Conservation (phyloP, 2,113 vertebrate species). For the Heterocephalus glaber region DNA sequence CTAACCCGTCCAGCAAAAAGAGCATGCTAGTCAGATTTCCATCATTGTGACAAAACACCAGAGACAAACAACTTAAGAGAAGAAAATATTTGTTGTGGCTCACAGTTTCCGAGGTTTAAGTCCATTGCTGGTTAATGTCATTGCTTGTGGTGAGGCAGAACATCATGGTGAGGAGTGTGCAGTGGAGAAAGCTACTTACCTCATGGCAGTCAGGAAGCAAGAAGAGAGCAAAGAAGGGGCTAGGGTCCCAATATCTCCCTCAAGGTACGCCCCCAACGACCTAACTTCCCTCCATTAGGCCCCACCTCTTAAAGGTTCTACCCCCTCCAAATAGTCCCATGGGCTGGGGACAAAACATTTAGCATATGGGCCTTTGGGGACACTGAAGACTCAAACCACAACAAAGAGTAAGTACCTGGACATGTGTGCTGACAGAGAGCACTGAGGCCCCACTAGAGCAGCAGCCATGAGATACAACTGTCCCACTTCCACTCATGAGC, state of each 20-base stretch:
- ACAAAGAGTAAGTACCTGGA: background rate
- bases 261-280: too few species aligned
- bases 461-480: background rate
- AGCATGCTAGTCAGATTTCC: background rate
- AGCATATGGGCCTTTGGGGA: background rate
- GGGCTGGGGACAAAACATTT: background rate
- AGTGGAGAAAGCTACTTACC: background rate
- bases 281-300: background rate
- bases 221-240: background rate
- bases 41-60: background rate
- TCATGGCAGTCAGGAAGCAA: background rate
- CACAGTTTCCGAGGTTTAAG: background rate
- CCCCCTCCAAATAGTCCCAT: background rate
- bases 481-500: background rate
- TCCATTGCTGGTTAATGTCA: background rate
- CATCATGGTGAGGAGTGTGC: background rate
- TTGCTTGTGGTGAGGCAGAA: background rate
- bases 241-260: background rate
- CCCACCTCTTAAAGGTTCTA: background rate
- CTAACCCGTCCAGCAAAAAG: background rate
- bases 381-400: background rate
- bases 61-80: background rate
- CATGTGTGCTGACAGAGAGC: background rate
- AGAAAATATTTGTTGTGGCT: background rate
- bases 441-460: background rate